Percentiles rank a stretch among this genome's conserved stretches.
phyloP scores from a whole-genome alignment of 2,797 vertebrate genomes.

The Cossypha dichroa region DNA sequence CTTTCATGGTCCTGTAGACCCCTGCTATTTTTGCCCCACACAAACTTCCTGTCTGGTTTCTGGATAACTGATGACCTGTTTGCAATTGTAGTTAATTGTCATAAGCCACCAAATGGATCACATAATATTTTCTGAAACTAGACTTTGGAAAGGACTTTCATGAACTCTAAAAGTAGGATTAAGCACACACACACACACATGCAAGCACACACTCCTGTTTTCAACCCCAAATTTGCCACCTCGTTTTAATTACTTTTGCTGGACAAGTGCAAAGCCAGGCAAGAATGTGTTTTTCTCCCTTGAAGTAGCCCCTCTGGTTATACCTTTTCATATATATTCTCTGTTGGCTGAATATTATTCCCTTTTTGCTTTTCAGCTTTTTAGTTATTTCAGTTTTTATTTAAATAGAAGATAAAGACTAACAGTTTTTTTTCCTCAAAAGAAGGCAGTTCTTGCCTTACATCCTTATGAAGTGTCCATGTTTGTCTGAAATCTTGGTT shows the following conservation, averaged over 20 bases:
- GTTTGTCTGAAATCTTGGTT: not conserved
- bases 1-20: not conserved
- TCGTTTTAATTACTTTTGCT: not conserved
- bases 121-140: not conserved
- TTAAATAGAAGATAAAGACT: not conserved
- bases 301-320: not conserved
- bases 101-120: not conserved
- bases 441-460: not conserved
- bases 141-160: not conserved
- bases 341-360: not conserved
- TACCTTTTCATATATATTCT: not conserved
- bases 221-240: not conserved
- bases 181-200: not conserved
- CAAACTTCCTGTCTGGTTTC: not conserved
- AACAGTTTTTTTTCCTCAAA: not conserved
- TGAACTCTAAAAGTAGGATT: not conserved
- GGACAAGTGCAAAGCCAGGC: not conserved
- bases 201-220: not conserved
- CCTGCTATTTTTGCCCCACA: not conserved
- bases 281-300: not conserved
- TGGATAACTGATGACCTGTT: not conserved
- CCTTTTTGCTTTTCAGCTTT: not conserved
- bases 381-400: not conserved
- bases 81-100: not conserved
- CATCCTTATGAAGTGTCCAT: not conserved